Conservation (phyloP, 2,797 vertebrate genomes). For the Chelonia mydas region DNA sequence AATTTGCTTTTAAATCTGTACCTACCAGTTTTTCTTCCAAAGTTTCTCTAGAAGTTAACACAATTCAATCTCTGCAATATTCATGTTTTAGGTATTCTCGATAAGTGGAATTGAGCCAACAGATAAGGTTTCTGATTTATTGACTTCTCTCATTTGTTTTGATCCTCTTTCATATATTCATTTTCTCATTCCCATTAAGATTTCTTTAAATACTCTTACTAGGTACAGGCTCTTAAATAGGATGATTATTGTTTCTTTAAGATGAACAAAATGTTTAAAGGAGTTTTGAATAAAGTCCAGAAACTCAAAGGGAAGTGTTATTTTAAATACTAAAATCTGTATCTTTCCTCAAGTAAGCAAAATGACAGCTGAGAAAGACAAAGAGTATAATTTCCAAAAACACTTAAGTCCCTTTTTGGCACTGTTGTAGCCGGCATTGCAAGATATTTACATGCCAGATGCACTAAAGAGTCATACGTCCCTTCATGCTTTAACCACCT, state of each 20-base stretch:
- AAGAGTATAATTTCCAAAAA: no score
- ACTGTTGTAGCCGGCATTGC: no score
- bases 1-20: background rate
- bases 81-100: background rate
- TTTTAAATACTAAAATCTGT: background rate
- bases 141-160: background rate
- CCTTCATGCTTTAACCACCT: no score
- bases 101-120: background rate
- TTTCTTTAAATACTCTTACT: background rate
- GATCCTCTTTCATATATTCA: background rate
- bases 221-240: background rate
- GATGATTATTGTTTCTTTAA: background rate
- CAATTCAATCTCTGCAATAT: background rate
- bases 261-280: no score
- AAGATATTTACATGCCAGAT: no score
- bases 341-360: background rate
- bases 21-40: no score
- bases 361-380: no score
- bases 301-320: fast-evolving
- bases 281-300: background rate
- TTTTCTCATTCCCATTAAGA: background rate
- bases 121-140: background rate
- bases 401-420: background rate
- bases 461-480: no score
- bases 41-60: background rate